A percentile compares a stretch with the other conserved stretches of the same genome.
phyloP scores from a whole-genome alignment of 2,888 invertebrate species.

The Amphipoea oculea region DNA sequence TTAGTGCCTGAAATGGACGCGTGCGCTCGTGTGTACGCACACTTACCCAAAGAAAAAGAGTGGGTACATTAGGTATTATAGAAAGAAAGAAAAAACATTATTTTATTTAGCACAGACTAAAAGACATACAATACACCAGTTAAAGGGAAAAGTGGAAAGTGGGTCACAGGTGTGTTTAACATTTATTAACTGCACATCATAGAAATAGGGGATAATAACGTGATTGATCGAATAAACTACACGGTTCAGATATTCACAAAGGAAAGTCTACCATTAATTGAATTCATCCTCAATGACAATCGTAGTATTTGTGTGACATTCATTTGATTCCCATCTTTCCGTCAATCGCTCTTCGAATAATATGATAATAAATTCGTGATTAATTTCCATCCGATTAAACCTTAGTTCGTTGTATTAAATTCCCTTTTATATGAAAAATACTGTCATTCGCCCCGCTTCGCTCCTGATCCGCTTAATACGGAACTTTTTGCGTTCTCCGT shows the following conservation, averaged over 20 bases:
- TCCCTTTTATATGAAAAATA: slow-evolving; percentile 29
- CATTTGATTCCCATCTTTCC: neutral
- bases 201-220: neutral
- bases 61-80: neutral
- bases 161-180: neutral
- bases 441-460: slow-evolving; percentile 15
- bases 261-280: neutral
- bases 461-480: slow-evolving; percentile 45
- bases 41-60: neutral
- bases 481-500: slow-evolving; percentile 29
- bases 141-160: neutral
- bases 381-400: neutral
- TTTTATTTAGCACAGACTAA: too few species aligned
- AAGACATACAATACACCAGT: too few species aligned
- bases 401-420: neutral
- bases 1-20: too few species aligned
- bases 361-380: neutral
- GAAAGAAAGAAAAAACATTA: too few species aligned
- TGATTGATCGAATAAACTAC: slow-evolving; percentile 27
- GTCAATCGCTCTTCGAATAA: neutral
- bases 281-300: neutral
- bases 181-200: neutral
- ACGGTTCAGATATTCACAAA: neutral
- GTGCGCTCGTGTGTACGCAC: too few species aligned
- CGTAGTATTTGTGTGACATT: neutral